Conservation (phyloP, 2,888 invertebrate genomes). For the Drosophila borealis region DNA sequence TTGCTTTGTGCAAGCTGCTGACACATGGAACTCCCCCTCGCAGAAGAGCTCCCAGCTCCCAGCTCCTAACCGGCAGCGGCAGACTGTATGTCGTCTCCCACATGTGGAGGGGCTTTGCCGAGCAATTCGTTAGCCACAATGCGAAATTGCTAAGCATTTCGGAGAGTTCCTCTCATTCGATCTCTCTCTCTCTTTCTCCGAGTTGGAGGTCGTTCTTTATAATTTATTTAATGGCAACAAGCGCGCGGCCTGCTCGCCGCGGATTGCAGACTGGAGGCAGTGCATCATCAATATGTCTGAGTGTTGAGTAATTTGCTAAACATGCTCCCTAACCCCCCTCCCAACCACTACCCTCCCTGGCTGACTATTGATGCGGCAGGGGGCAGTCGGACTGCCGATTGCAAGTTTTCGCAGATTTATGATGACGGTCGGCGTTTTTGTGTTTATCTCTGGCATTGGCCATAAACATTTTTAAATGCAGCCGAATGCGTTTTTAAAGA, state of each 20-base stretch:
- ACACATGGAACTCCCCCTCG: constrained; percentile 49
- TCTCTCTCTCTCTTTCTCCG: background rate
- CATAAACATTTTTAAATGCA: constrained; percentile 74
- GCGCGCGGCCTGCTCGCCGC: constrained; percentile 9
- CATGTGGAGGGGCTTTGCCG: constrained; percentile 38
- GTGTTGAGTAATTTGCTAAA: constrained; percentile 82
- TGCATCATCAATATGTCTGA: constrained; percentile 48
- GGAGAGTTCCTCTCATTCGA: background rate
- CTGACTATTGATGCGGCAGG: constrained; percentile 11
- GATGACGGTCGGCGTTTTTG: constrained; percentile 60
- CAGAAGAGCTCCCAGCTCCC: background rate
- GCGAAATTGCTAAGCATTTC: constrained; percentile 24
- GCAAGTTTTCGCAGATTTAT: constrained; percentile 63
- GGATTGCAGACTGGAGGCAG: constrained; percentile 22
- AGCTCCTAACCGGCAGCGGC: constrained; percentile 35
- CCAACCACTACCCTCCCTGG: background rate
- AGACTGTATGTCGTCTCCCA: constrained; percentile 83
- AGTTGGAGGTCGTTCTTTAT: constrained; percentile 64
- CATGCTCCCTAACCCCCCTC: constrained; percentile 37
- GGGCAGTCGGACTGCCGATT: constrained; percentile 26
- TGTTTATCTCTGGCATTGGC: constrained; percentile 63
- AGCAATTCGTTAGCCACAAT: constrained; percentile 48
- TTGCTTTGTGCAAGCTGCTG: constrained; percentile 74
- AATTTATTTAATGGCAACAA: constrained; percentile 80
- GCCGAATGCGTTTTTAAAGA: constrained; percentile 83